Base-by-base conservation (phyloP, 2,113 vertebrate genomes). In the Dendrocopos noguchii region DNA sequence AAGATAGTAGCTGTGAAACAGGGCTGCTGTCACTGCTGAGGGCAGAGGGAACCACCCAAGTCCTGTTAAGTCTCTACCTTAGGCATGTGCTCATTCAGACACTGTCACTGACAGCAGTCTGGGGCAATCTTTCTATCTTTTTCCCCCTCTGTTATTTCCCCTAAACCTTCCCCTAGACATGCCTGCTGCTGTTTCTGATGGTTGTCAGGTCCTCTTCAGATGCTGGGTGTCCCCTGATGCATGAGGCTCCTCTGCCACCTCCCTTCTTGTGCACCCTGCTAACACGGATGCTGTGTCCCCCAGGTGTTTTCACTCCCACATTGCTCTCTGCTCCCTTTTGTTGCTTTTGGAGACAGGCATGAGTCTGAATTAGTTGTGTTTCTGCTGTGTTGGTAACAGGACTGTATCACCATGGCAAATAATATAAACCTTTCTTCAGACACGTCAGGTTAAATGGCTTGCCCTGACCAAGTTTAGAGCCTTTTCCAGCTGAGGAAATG, bases 351-450 rank as follows among this genome's bases (percentile, higher is more conserved):
- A 50, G 70, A 60, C 31, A 28, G 17, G 31, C 15, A 28, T 24
- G 34, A 84, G 71, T 52, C 2, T 6, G 53, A 80, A 74, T 50
- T 20, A 11, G 13, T 2, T 10, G 27, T 3, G 27, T 3, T 56
- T 92, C 86, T 34, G 80, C 34, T 28, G 31, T 80, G 39, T 25
- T 12, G 20, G n/a, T 63, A 73, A 15, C 56, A 70, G 34, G 77
- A 28, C 39, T 33, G 20, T n/a, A 73, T 83, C 87, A 71, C 80
- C 65, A 83, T 84, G 60, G 74, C 65, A 70, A 88, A 74, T 28
- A 65, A 65, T 10, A 47, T 15, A 85, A 85, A 85, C 1, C 1
- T 80, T 86, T 88, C 77, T 73, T 52, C 80, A 92, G 60, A 74
- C 4, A 4, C 10, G 2, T 27, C 14, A 9, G 46, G 22, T 63